A percentile compares a stretch with the other conserved stretches of the same genome.
Evolutionary conservation across 2,113 vertebrate species (phyloP).

Genomic region (Tretioscincus oriximinensis): DNA sequence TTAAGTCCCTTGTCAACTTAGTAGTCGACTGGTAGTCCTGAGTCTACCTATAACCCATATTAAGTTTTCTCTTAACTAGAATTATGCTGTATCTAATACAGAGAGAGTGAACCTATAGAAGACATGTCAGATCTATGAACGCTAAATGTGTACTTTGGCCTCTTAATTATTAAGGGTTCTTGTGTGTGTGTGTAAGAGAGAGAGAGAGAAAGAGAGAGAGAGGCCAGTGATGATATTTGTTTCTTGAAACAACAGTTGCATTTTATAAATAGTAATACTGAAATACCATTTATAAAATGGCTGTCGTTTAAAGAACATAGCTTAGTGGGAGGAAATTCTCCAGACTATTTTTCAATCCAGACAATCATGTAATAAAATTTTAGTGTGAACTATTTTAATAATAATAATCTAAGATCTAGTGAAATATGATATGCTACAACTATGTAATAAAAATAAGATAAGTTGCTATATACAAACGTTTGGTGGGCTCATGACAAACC

Average conservation of each 20-base stretch:
- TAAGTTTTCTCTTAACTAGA: too few species aligned
- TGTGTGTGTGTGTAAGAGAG: too few species aligned
- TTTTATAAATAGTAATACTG: background rate
- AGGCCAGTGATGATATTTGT: background rate
- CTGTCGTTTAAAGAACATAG: background rate
- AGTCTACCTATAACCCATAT: too few species aligned
- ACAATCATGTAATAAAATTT: background rate
- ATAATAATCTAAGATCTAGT: background rate
- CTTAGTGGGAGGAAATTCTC: background rate
- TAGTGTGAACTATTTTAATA: background rate
- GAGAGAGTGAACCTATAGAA: too few species aligned
- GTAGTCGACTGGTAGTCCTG: too few species aligned
- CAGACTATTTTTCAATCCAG: background rate
- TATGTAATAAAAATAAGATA: background rate
- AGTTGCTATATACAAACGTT: background rate
- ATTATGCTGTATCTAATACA: too few species aligned
- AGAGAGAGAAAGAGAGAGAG: too few species aligned
- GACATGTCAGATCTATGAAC: too few species aligned
- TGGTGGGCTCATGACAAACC: background rate
- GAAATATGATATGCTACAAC: background rate
- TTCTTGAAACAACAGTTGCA: background rate
- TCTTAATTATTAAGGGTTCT: too few species aligned
- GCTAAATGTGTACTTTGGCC: too few species aligned
- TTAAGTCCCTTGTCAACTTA: too few species aligned
- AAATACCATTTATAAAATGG: background rate